Base-by-base conservation (phyloP, 2,113 vertebrate genomes). In the Perca schrenkii region DNA sequence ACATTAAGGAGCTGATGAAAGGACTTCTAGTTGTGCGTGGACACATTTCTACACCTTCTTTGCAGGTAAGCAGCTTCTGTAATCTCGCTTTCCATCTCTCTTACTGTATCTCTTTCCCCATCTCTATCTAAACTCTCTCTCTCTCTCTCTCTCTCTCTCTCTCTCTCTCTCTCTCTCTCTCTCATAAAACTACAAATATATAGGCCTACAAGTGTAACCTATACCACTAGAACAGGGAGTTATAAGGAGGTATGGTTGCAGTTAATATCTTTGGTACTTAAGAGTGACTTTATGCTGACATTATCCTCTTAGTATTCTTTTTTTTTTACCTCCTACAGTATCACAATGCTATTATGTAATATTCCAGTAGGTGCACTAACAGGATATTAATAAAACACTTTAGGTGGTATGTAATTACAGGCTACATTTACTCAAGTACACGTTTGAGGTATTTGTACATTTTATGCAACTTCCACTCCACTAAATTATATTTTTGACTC, bases 21-120 rank as follows among this genome's bases (percentile, higher is more conserved):
- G 56, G 79, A 83, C 57, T 66, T 64, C 60, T 82, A 68, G 16
- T 1, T 4, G 65, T 57, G 12, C 8, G 34, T 22, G 70, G 61
- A 79, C 47, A 21, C 10, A 62, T 74, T 79, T 73, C 53, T 34
- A 75, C 74, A 40, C 10, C 40, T 68, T 19, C 52, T 74, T 34
- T 84, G 74, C 88, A 90, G 91, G 92, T 93, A 84, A 91, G 89
- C 4, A 31, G 14, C 58, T 22, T 43, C 40, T 43, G 10, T 11
- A 2, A 31, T 47, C 6, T 50, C 19, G 40, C 8, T 43, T 43
- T 11, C 40, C 40, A 43, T 47, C 13, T n/a, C n/a, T 21, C 31
- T 34, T 3, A 11, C 16, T 70, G 3, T 66, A 4, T 31, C 40
- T 21, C 22, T 53, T 28, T 34, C 19, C 19, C 46, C 34, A 50